phyloP scores from a whole-genome alignment of 2,888 invertebrate genomes.

The Stenoptilia bipunctidactyla region DNA sequence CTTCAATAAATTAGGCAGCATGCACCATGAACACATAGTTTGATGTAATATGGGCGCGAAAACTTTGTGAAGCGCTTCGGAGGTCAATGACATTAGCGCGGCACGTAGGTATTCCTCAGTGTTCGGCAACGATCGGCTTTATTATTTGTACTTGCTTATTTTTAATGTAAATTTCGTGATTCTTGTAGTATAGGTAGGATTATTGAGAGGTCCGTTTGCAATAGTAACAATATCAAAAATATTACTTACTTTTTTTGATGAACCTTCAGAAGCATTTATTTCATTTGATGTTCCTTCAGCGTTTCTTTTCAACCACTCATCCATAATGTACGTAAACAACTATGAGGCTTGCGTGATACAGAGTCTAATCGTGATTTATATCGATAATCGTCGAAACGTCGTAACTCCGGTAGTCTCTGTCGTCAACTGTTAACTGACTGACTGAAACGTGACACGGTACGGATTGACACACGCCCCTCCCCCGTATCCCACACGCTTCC shows the following conservation, averaged over 20 bases:
- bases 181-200: too few relatives aligned
- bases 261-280: constrained; percentile 8
- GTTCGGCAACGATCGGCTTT: too few relatives aligned
- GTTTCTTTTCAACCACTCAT: constrained; percentile 11
- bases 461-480: constrained; percentile 6
- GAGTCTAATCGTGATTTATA: constrained; percentile 3
- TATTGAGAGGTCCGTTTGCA: too few relatives aligned
- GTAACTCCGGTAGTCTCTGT: constrained; percentile 7
- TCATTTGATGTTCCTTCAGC: constrained; percentile 10
- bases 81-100: too few relatives aligned
- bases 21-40: not conserved
- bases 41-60: not conserved
- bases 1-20: not conserved
- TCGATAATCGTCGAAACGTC: constrained; percentile 8
- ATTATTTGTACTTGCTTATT: too few relatives aligned
- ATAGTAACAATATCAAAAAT: constrained; percentile 4
- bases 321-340: constrained; percentile 8
- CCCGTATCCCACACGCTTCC: constrained; percentile 9
- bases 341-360: constrained; percentile 7
- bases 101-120: too few relatives aligned
- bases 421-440: constrained; percentile 8
- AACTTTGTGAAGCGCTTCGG: too few relatives aligned
- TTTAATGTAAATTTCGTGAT: too few relatives aligned
- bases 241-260: constrained; percentile 4
- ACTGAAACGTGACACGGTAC: constrained; percentile 3